Percentiles rank a stretch among this genome's conserved stretches.
Evolutionary conservation across 1,140 invertebrate genomes (phyloP).

Genomic region (Aphis gossypii): DNA sequence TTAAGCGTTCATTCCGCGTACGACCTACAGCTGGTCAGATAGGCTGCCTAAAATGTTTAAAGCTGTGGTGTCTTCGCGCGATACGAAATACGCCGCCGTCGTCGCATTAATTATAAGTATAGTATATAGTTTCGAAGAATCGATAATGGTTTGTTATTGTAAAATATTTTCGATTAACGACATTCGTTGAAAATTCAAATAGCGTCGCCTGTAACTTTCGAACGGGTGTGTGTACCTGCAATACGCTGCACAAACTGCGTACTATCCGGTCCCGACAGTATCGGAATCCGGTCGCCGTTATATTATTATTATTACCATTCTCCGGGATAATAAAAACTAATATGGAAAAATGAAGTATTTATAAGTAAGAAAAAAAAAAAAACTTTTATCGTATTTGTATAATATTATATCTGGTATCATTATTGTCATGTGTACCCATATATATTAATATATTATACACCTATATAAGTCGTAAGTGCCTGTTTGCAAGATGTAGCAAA

Average conservation of each 20-base stretch:
- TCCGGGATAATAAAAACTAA: not conserved
- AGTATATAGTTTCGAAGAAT: too few species aligned
- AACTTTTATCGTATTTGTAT: not conserved
- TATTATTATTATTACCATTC: not conserved
- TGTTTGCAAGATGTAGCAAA: not conserved
- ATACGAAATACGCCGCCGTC: too few species aligned
- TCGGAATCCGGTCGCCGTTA: not conserved
- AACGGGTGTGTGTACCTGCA: not conserved
- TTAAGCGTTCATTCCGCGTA: too few species aligned
- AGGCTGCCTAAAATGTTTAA: too few species aligned
- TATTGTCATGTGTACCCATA: not conserved
- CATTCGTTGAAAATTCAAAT: not conserved
- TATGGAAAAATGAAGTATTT: not conserved
- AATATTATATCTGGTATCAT: not conserved
- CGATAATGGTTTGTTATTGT: too few species aligned
- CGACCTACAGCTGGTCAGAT: too few species aligned
- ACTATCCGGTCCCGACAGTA: not conserved
- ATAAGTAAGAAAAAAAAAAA: not conserved
- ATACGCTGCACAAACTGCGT: not conserved
- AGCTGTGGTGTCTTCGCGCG: too few species aligned
- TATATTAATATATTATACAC: not conserved
- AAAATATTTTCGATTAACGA: not conserved
- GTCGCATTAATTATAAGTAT: too few species aligned
- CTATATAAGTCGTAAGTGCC: not conserved
- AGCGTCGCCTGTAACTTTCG: not conserved